Evolutionary conservation across 1,140 invertebrate species (phyloP), one percentile per base, ranked within the genome.

Genomic region (Drosophila simulans): DNA sequence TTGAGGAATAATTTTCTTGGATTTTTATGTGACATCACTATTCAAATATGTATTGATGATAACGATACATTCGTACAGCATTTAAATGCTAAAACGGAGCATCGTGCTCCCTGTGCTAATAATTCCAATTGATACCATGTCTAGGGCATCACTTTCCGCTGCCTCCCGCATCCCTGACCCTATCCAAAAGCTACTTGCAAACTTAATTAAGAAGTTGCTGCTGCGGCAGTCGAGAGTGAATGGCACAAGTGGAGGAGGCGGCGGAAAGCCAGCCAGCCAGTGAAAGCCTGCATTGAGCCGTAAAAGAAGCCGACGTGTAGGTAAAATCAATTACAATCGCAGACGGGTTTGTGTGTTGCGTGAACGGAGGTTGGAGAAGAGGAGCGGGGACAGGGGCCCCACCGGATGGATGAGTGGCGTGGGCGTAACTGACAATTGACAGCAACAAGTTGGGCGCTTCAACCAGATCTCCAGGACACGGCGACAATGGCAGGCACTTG

Each of bases 151-250:
- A 54, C 49, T n/a, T 42, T 53, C 59, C 49, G 13, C 15, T 15
- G 11, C 40, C 20, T 8, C n/a, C 5, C 31, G 2, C 31, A 25
- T 1, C 1, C 25, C 20, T 4, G 12, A 49, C 22, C 35, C 52
- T 37, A 43, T 62, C 62, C 57, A 68, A 81, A 77, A 86, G 59
- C 81, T 62, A 51, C 65, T 72, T 39, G 70, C 65, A 82, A 86
- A 86, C 82, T 86, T 88, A 86, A 86, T 86, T 86, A 86, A 86
- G 83, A 82, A 88, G 69, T 83, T 85, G 63, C 81, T 62, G 66
- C 66, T 76, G 74, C 69, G 60, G 54, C 70, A 62, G 58, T 40
- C 62, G 56, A 55, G 59, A 80, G 52, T 57, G 40, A 45, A 56
- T 56, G 70, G 66, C 15, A 15, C n/a, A 20, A 7, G 37, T 48